A percentile compares a stretch with the other conserved stretches of the same genome.
Evolutionary conservation across 2,113 vertebrate species (phyloP).

Genomic region (Phaetusa simplex): DNA sequence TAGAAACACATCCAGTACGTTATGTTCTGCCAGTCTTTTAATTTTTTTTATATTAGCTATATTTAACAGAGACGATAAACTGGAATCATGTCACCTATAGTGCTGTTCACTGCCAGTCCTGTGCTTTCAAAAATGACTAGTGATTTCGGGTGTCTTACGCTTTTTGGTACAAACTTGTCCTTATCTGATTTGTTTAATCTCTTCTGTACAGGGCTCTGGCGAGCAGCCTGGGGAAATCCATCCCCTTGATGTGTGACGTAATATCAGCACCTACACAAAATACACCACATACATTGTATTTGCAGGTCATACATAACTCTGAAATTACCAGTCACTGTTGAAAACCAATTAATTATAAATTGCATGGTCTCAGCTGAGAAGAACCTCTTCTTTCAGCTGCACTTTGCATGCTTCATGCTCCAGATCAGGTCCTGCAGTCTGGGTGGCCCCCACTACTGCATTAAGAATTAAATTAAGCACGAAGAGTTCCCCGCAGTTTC

Average conservation of each 20-base stretch:
- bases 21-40: not conserved
- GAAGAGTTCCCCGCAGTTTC: not conserved
- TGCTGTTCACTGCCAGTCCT: not conserved
- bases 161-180: not conserved
- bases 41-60: constrained; percentile 8
- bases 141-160: not conserved
- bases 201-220: not conserved
- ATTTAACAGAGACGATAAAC: constrained; percentile 47
- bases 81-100: not conserved
- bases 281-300: not conserved
- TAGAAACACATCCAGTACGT: constrained; percentile 89
- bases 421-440: not conserved
- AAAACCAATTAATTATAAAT: not conserved
- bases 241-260: not conserved
- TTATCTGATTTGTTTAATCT: constrained; percentile 26
- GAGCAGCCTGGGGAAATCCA: constrained; percentile 11
- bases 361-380: not conserved
- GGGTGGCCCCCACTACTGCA: not conserved
- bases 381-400: not conserved
- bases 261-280: not conserved
- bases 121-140: not conserved
- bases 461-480: constrained; percentile 7
- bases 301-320: not conserved
- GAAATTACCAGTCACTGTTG: not conserved
- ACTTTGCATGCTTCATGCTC: not conserved